A percentile compares a stretch with the other conserved stretches of the same genome.
Evolutionary conservation across 2,888 invertebrate species (phyloP).

Genomic region (Ennomos erosarius): DNA sequence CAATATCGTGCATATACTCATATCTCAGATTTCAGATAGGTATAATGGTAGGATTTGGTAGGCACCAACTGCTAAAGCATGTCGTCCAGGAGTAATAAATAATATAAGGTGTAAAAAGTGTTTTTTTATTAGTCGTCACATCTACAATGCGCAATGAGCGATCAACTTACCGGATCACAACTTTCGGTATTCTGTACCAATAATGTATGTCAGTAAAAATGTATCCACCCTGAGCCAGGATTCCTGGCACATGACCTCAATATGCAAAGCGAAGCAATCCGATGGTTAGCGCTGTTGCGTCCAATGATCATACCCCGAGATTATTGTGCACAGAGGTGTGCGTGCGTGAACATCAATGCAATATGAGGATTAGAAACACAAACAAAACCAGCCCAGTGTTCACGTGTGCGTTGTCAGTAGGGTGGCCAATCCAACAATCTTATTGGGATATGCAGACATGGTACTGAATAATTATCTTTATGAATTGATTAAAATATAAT

Average conservation of each 20-base stretch:
- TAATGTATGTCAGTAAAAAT: constrained; percentile 21
- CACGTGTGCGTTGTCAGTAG: constrained; percentile 30
- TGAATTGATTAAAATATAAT: too few species aligned
- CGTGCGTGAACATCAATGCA: constrained; percentile 65
- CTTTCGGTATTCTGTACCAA: constrained; percentile 6
- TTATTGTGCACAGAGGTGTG: constrained; percentile 43
- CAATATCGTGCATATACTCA: too few species aligned
- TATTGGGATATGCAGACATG: not conserved
- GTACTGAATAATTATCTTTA: too few species aligned
- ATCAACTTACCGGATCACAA: too few species aligned
- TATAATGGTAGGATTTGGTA: too few species aligned
- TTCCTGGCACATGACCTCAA: constrained; percentile 32
- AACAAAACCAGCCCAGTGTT: constrained; percentile 52
- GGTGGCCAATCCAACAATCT: constrained; percentile 4
- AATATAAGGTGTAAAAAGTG: too few species aligned
- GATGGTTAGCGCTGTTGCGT: constrained; percentile 39
- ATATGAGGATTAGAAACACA: constrained; percentile 60
- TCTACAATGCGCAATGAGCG: too few species aligned
- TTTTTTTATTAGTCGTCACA: too few species aligned
- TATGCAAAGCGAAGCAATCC: constrained; percentile 38
- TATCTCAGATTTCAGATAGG: too few species aligned
- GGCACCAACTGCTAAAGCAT: too few species aligned
- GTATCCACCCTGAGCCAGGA: too few species aligned
- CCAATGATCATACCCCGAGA: constrained; percentile 44
- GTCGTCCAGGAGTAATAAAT: too few species aligned